Evolutionary conservation across 1,140 invertebrate species (phyloP), one percentile per base, ranked within the genome.

Genomic region (Drosophila lini): DNA sequence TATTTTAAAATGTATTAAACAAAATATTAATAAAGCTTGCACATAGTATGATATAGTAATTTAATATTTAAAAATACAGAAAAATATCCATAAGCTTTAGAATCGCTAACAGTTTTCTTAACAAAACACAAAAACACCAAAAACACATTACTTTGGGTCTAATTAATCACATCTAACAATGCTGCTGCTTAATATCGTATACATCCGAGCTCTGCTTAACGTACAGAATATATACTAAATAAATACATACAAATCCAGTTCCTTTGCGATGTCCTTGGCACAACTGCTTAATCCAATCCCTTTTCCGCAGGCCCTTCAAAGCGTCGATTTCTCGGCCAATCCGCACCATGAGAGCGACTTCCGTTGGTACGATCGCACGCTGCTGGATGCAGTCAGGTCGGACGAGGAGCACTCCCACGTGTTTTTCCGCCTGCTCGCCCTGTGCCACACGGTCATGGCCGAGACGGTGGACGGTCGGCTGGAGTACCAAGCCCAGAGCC

Each of bases 401-500:
- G 94, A 95, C 60, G 95, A 98, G 82, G 91, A 93, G 25, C 94
- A 97, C 79, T 95, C 96, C 28, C 95, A 97, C 80, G 95, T 95
- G 80, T 99, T 99, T 93, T 99, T 98, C 93, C 94, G 96, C 28
- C 93, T 98, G 34, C 93, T 99, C 41, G 96, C 98, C 4, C 93
- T 98, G 2, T 99, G 98, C 92, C 98, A 99, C 92, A 99, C 98
- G 5, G 98, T 99, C n/a, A 99, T 99, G 98, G 96, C 98, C 0
- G 98, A 98, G 57, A 95, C 97, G 63, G 97, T 97, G 84, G 95
- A 96, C 61, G 97, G 97, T 81, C 69, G 71, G 1, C 36, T 92
- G 16, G 91, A 92, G 63, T 93, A 93, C 52, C 93, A 98, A 95
- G 98, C 99, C 22, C 98, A 99, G 92, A 99, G 98, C 57, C 99